These are phyloP conservation scores for Leistus spinibarbis DNA, from an alignment of 2,888 invertebrate species.

Conservation along the genomic window DNA sequence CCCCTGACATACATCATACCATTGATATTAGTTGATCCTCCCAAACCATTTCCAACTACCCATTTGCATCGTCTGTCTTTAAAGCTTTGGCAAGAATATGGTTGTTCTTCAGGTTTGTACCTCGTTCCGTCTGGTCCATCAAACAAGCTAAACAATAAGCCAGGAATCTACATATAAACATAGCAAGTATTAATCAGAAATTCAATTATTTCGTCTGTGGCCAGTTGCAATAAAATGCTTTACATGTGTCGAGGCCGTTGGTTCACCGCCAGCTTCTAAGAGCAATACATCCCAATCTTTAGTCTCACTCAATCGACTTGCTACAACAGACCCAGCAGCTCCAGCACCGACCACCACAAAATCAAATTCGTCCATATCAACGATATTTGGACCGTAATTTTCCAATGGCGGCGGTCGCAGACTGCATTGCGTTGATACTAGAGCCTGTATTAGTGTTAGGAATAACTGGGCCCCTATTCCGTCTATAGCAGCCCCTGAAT, in stretches of 20 bases:
- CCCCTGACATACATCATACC: slow-evolving; percentile 68
- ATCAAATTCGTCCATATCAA: slow-evolving; percentile 54
- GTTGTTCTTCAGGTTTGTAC: slow-evolving; percentile 57
- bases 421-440: slow-evolving; percentile 66
- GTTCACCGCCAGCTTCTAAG: slow-evolving; percentile 61
- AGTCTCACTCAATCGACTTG: slow-evolving; percentile 60
- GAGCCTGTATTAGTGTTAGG: slow-evolving; percentile 63
- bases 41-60: slow-evolving; percentile 65
- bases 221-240: too few species aligned
- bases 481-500: slow-evolving; percentile 52
- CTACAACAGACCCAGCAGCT: slow-evolving; percentile 62
- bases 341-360: slow-evolving; percentile 63
- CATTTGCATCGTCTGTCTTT: slow-evolving; percentile 55
- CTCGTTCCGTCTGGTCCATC: slow-evolving; percentile 47
- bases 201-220: too few species aligned
- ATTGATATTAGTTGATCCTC: slow-evolving; percentile 67
- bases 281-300: slow-evolving; percentile 58
- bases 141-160: slow-evolving; percentile 48
- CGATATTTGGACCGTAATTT: slow-evolving; percentile 60
- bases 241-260: slow-evolving; percentile 53
- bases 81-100: slow-evolving; percentile 50
- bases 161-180: slow-evolving; percentile 56
- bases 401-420: slow-evolving; percentile 65
- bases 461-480: slow-evolving; percentile 58
- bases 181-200: neutral